Conservation (phyloP, 1,140 invertebrate genomes). For the Copidosoma floridanum region DNA sequence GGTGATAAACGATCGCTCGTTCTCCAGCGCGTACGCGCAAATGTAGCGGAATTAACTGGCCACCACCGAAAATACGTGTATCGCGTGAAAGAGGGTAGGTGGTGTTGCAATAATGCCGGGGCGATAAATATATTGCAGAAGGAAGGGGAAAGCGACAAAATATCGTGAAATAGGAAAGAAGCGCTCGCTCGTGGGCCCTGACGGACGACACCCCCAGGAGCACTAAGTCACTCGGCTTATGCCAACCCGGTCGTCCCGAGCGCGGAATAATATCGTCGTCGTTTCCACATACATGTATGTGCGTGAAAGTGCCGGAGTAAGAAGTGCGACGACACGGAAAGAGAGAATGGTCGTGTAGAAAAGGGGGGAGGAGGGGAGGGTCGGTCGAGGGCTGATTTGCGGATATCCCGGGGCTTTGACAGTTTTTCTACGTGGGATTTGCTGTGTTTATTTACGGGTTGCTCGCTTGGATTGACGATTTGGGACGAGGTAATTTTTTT, state of each 20-base stretch:
- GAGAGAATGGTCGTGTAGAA: neutral
- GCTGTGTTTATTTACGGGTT: constrained; percentile 20
- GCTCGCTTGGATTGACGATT: neutral
- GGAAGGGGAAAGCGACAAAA: constrained; percentile 17
- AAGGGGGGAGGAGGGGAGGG: constrained; percentile 7
- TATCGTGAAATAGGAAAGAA: constrained; percentile 10
- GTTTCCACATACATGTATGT: no score
- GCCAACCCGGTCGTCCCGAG: constrained; percentile 16
- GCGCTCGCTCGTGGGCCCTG: constrained; percentile 6
- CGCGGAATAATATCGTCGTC: constrained; percentile 45
- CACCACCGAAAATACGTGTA: neutral
- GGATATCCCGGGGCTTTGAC: constrained; percentile 10
- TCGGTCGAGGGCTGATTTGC: constrained; percentile 16
- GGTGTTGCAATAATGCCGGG: constrained; percentile 9
- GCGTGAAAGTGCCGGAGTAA: constrained; percentile 37
- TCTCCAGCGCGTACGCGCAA: constrained; percentile 36
- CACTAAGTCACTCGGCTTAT: constrained; percentile 45
- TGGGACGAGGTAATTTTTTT: neutral
- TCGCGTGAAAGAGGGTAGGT: neutral
- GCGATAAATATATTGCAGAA: constrained; percentile 17
- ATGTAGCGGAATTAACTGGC: constrained; percentile 50
- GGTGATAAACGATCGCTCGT: constrained; percentile 43
- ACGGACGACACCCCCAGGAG: constrained; percentile 48
- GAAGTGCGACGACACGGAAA: neutral
- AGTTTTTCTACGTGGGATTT: constrained; percentile 16